Conservation (phyloP, 2,113 vertebrate genomes). For the Axis porcinus region DNA sequence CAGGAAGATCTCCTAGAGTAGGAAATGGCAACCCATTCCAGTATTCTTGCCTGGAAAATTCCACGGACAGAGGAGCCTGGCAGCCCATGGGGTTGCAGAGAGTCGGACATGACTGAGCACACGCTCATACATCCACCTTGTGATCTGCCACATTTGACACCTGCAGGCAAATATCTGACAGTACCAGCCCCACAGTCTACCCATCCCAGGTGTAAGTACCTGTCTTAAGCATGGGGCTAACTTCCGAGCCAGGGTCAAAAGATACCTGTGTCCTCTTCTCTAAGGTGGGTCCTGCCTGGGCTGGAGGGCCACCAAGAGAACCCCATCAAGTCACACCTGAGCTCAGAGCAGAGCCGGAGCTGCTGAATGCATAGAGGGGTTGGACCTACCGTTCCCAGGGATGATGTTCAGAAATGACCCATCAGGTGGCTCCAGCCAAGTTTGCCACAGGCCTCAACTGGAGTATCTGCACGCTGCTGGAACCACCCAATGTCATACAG, state of each 20-base stretch:
- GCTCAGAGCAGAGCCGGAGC: not conserved
- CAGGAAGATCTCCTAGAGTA: not conserved
- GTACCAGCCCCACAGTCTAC: not conserved
- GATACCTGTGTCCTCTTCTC: not conserved
- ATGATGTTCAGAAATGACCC: not conserved
- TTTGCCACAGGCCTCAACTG: not conserved
- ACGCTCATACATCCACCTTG: not conserved
- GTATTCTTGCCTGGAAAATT: not conserved
- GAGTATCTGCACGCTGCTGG: not conserved
- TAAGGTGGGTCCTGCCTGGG: not conserved
- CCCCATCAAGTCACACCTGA: not conserved
- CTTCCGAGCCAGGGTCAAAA: not conserved
- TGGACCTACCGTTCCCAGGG: not conserved
- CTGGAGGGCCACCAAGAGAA: not conserved
- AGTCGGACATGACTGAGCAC: not conserved
- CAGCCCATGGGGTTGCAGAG: not conserved
- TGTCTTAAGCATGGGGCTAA: not conserved
- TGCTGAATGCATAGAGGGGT: not conserved
- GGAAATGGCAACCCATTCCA: not conserved
- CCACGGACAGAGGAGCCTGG: not conserved
- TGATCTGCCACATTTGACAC: not conserved
- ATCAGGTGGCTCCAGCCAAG: not conserved
- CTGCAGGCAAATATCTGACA: not conserved
- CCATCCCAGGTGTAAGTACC: not conserved
- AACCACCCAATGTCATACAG: rapidly evolving